phyloP scores from a whole-genome alignment of 23 tunicate species.

The Trididemnum clinides region DNA sequence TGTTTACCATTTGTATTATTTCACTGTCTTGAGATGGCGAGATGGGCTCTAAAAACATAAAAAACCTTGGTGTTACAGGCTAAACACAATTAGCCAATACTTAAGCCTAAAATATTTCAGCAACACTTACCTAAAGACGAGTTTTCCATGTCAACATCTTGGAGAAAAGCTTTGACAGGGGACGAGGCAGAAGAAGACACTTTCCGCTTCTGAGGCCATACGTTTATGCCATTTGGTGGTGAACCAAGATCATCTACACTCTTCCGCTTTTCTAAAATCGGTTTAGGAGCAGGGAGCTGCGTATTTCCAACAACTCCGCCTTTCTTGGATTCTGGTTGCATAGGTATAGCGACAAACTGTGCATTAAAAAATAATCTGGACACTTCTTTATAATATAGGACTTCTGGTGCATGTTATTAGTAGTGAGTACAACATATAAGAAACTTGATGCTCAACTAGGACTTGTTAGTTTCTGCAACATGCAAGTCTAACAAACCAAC shows the following conservation, averaged over 20 bases:
- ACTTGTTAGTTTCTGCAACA: too few species aligned
- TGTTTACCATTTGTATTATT: neutral
- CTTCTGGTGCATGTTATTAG: too few species aligned
- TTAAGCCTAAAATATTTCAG: neutral
- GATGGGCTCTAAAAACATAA: neutral
- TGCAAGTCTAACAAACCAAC: too few species aligned
- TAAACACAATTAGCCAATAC: neutral
- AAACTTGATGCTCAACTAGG: too few species aligned
- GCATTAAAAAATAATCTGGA: too few species aligned
- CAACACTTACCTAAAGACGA: neutral
- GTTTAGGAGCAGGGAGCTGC: neutral
- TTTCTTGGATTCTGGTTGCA: neutral
- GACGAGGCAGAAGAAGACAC: neutral
- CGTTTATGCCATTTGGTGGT: neutral
- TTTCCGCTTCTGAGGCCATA: conserved; percentile 5
- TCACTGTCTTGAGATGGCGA: conserved; percentile 7
- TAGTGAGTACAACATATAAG: too few species aligned
- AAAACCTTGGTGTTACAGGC: neutral
- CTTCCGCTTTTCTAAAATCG: neutral
- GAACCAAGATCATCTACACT: neutral
- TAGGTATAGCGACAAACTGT: neutral
- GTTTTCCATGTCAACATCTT: neutral
- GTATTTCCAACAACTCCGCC: neutral
- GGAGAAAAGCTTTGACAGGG: neutral
- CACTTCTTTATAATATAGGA: too few species aligned